Evolutionary conservation across 1,140 invertebrate genomes (phyloP).

Genomic region (Diprion similis): DNA sequence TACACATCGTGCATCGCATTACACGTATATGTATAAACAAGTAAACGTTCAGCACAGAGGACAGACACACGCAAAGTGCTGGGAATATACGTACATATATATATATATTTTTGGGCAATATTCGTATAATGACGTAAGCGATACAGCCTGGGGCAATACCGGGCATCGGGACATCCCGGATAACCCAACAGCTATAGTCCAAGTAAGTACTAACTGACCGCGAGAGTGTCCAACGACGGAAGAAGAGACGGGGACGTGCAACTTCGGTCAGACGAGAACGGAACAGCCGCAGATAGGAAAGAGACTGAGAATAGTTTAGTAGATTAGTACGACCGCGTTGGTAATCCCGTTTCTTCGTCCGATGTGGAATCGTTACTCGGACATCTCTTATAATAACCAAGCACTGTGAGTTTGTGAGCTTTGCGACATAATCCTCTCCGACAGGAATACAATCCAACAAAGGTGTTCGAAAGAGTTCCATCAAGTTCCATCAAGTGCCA

Average conservation of each 20-base stretch:
- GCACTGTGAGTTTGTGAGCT: not conserved
- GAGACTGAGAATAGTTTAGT: not conserved
- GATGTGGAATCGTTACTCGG: not conserved
- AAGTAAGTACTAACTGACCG: too few species aligned
- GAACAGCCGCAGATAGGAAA: not conserved
- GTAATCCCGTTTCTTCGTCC: not conserved
- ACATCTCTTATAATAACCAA: too few species aligned
- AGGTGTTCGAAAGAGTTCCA: not conserved
- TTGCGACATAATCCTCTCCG: not conserved
- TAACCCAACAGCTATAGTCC: not conserved
- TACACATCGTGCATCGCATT: too few species aligned
- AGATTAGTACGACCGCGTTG: not conserved
- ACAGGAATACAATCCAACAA: not conserved
- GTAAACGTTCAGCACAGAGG: too few species aligned
- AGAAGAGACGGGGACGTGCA: not conserved
- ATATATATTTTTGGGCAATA: not conserved
- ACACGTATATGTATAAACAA: too few species aligned
- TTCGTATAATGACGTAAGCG: not conserved
- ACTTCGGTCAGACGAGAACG: not conserved
- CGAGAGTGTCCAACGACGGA: not conserved
- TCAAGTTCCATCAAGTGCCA: not conserved
- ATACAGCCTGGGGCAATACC: not conserved
- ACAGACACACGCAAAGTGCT: too few species aligned
- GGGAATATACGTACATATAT: too few species aligned
- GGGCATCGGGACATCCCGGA: not conserved